phyloP scores from a whole-genome alignment of 2,113 vertebrate genomes.

The Bos javanicus region DNA sequence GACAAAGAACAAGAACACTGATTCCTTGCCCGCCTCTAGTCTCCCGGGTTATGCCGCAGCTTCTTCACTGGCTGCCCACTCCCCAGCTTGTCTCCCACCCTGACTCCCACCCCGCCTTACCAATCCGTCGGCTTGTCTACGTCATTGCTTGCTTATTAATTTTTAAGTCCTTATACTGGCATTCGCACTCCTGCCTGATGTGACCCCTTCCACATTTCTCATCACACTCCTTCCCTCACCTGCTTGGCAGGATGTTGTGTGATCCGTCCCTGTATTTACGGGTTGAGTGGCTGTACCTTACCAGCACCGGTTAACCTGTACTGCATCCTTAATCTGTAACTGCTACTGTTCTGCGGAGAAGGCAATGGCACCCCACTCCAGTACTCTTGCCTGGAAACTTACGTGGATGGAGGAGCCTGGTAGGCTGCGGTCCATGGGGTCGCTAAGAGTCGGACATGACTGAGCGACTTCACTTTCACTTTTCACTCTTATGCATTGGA shows the following conservation, averaged over 20 bases:
- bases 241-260: neutral
- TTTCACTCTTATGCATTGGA: no score
- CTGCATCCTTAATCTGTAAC: neutral
- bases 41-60: neutral
- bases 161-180: neutral
- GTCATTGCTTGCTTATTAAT: neutral
- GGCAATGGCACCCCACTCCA: no score
- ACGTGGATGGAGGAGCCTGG: no score
- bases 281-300: neutral
- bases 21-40: neutral
- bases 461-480: no score
- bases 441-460: no score
- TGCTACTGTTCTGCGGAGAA: neutral
- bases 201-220: neutral
- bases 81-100: neutral
- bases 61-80: neutral
- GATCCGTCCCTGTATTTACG: neutral
- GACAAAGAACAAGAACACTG: conserved; percentile 28
- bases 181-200: neutral
- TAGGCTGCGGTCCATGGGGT: no score
- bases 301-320: neutral
- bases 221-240: neutral
- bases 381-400: no score
- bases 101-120: neutral
- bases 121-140: neutral